phyloP scores from a whole-genome alignment of 2,113 vertebrate genomes.

The Nansenia antarctica region DNA sequence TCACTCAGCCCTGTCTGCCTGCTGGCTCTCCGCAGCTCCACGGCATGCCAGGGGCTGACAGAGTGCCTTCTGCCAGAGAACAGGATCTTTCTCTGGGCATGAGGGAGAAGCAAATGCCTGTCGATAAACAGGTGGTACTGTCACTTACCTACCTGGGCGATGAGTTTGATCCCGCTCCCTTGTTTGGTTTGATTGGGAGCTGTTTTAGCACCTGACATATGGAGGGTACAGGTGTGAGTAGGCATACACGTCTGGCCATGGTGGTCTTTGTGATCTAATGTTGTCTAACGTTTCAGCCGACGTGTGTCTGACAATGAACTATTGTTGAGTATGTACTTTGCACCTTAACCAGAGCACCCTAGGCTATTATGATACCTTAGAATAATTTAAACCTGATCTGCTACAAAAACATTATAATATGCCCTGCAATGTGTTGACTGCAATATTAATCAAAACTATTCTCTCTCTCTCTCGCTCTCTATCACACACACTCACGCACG shows the following conservation, averaged over 20 bases:
- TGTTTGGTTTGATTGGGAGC: conserved; percentile 48
- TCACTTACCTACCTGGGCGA: conserved; percentile 56
- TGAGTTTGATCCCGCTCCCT: conserved; percentile 52
- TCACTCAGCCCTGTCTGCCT: background rate
- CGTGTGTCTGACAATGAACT: no score
- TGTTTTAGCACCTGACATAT: conserved; percentile 55
- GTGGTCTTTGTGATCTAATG: background rate
- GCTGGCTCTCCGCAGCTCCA: conserved; percentile 32
- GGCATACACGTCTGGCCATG: background rate
- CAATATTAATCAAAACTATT: no score
- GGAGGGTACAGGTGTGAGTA: conserved; percentile 52
- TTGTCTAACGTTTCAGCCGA: no score
- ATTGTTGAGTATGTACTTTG: no score
- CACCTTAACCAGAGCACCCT: no score
- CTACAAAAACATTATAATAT: no score
- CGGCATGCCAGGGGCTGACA: conserved; percentile 52
- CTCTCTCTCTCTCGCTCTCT: no score
- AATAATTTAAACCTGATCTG: no score
- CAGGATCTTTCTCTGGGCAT: conserved; percentile 50
- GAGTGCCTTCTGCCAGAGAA: conserved; percentile 51
- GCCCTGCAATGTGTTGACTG: no score
- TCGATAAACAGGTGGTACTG: conserved; percentile 64
- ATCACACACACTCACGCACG: no score
- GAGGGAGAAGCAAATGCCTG: conserved; percentile 31
- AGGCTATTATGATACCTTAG: no score